Evolutionary conservation across 2,797 vertebrate species (phyloP).

Genomic region (Percopsis omiscomaycus): DNA sequence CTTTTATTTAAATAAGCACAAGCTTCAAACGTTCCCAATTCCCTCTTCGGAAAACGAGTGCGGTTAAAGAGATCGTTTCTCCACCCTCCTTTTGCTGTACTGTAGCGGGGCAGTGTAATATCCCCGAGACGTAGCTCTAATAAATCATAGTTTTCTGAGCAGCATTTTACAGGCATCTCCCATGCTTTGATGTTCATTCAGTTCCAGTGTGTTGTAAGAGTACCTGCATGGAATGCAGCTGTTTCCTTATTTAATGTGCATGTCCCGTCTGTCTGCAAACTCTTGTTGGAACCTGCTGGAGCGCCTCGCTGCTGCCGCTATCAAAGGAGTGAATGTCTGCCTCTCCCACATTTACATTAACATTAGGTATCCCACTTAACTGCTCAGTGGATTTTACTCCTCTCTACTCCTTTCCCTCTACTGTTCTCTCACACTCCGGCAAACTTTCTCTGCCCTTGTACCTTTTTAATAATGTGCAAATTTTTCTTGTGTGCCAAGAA

Average conservation of each 20-base stretch:
- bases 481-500: constrained; percentile 51
- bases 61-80: neutral
- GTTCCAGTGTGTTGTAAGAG: constrained; percentile 37
- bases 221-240: constrained; percentile 54
- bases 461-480: constrained; percentile 48
- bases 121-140: constrained; percentile 40
- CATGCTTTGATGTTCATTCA: constrained; percentile 65
- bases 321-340: constrained; percentile 12
- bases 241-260: constrained; percentile 62
- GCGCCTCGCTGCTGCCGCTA: constrained; percentile 29
- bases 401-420: constrained; percentile 10
- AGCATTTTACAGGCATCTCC: constrained; percentile 50
- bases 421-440: too few species aligned
- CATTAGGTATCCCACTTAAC: neutral
- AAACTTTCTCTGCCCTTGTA: too few species aligned
- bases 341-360: constrained; percentile 9
- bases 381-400: neutral
- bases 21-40: constrained; percentile 11
- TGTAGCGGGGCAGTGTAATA: constrained; percentile 26
- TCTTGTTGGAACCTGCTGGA: constrained; percentile 60
- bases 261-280: constrained; percentile 40
- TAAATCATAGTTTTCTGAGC: constrained; percentile 62
- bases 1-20: neutral
- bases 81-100: constrained; percentile 11
- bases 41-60: neutral